Conservation (phyloP, 2,797 vertebrate species). For the Podarcis siculus region DNA sequence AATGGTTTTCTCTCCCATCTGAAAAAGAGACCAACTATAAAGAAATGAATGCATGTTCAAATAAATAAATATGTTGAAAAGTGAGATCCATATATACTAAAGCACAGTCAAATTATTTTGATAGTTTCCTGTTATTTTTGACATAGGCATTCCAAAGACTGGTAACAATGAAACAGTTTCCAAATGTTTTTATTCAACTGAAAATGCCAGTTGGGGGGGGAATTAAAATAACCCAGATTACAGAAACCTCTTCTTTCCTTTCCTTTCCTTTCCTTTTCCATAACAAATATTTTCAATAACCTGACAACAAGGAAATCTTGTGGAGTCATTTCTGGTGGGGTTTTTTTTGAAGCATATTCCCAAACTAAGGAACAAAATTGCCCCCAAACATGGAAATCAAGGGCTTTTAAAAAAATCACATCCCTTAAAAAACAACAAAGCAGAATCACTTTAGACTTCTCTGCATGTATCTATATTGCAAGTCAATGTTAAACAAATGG, state of each 20-base stretch:
- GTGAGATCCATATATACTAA: slow-evolving; percentile 63
- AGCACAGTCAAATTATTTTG: slow-evolving; percentile 56
- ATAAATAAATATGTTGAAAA: slow-evolving; percentile 67
- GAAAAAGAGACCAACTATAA: slow-evolving; percentile 59
- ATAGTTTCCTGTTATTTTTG: slow-evolving; percentile 50
- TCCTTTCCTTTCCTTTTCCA: slow-evolving; percentile 15
- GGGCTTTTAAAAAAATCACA: slow-evolving; percentile 42
- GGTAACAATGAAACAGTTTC: slow-evolving; percentile 36
- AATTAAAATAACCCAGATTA: slow-evolving; percentile 44
- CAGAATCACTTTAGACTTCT: slow-evolving; percentile 50
- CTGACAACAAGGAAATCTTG: slow-evolving; percentile 56
- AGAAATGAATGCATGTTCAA: slow-evolving; percentile 53
- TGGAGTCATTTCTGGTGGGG: slow-evolving; percentile 51
- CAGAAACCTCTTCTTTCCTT: slow-evolving; percentile 46
- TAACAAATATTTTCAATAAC: slow-evolving; percentile 45
- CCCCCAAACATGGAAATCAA: slow-evolving; percentile 56
- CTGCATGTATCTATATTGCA: slow-evolving; percentile 50
- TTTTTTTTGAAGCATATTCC: slow-evolving; percentile 55
- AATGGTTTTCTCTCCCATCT: slow-evolving; percentile 35
- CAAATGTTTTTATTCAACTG: slow-evolving; percentile 36
- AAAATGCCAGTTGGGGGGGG: slow-evolving; percentile 49
- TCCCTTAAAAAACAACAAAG: neutral
- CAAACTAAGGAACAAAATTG: slow-evolving; percentile 69
- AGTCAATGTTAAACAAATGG: slow-evolving; percentile 49
- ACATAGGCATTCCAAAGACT: slow-evolving; percentile 47